phyloP scores from a whole-genome alignment of 2,113 vertebrate genomes.

The Struthio camelus region DNA sequence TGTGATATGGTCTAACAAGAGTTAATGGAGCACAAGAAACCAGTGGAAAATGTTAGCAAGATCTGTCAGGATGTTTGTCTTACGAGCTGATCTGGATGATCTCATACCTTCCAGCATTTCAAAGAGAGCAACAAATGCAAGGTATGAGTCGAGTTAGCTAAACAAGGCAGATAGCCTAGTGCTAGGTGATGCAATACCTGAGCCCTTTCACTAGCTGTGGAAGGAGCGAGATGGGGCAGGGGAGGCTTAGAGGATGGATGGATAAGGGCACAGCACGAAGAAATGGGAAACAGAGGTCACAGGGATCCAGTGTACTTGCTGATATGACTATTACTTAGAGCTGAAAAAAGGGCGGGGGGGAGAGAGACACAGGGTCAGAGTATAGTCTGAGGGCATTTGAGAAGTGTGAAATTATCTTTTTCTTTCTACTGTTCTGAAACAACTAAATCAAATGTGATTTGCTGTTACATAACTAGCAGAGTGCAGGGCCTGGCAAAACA shows the following conservation, averaged over 20 bases:
- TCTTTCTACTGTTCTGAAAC: neutral
- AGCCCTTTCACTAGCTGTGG: neutral
- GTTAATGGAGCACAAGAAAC: slow-evolving; percentile 50
- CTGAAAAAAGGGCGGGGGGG: neutral
- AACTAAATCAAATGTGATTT: neutral
- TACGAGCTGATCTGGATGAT: slow-evolving; percentile 33
- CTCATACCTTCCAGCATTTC: neutral
- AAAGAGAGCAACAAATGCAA: neutral
- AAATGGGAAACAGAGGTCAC: neutral
- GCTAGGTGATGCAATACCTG: neutral
- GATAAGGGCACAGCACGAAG: neutral
- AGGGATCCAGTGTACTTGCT: neutral
- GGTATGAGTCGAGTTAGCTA: neutral
- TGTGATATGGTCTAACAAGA: neutral
- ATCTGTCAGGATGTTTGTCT: slow-evolving; percentile 56
- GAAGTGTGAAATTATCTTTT: neutral
- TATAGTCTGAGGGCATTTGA: neutral
- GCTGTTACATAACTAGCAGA: neutral
- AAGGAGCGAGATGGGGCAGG: accelerated
- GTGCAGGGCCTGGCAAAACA: neutral
- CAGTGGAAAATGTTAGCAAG: slow-evolving; percentile 44
- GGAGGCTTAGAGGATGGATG: neutral
- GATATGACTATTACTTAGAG: neutral
- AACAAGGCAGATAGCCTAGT: neutral
- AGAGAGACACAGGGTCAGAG: neutral